A percentile compares a stretch with the other conserved stretches of the same genome.
Conservation (phyloP, 2,888 invertebrate genomes). For the Exocentrus adspersus region DNA sequence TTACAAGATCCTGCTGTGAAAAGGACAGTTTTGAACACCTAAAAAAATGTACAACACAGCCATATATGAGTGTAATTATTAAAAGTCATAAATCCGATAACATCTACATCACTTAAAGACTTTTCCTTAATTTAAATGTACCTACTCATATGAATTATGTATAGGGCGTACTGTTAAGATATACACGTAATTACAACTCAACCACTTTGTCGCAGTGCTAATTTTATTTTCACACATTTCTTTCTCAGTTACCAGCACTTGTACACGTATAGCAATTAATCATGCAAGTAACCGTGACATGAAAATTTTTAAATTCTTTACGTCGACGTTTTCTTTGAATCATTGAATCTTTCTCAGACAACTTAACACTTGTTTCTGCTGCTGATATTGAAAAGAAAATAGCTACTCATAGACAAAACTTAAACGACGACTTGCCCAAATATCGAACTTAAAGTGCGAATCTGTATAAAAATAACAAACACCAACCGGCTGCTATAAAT, state of each 20-base stretch:
- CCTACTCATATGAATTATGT: not conserved
- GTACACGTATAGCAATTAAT: not conserved
- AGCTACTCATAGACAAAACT: constrained; percentile 1
- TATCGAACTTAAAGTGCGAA: constrained; percentile 16
- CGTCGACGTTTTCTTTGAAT: no score
- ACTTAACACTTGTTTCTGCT: no score
- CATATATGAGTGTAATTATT: not conserved
- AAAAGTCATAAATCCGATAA: not conserved
- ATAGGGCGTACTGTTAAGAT: not conserved
- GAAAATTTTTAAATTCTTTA: not conserved
- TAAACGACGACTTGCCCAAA: constrained; percentile 7
- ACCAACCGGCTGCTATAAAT: constrained; percentile 25
- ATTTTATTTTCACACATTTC: not conserved
- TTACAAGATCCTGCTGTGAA: no score
- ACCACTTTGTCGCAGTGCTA: not conserved
- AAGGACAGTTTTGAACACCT: not conserved
- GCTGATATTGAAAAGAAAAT: constrained; percentile 10
- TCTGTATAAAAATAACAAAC: constrained; percentile 26
- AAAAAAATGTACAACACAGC: not conserved
- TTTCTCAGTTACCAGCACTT: not conserved
- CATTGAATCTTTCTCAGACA: no score
- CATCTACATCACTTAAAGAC: not conserved
- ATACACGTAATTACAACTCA: not conserved
- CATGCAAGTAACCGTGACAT: not conserved
- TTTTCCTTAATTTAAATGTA: not conserved